Evolutionary conservation across 53 echinoderm and acorn worm genomes (phyloP), one percentile per base, ranked within the genome.

Genomic region (Arbacia lixula): DNA sequence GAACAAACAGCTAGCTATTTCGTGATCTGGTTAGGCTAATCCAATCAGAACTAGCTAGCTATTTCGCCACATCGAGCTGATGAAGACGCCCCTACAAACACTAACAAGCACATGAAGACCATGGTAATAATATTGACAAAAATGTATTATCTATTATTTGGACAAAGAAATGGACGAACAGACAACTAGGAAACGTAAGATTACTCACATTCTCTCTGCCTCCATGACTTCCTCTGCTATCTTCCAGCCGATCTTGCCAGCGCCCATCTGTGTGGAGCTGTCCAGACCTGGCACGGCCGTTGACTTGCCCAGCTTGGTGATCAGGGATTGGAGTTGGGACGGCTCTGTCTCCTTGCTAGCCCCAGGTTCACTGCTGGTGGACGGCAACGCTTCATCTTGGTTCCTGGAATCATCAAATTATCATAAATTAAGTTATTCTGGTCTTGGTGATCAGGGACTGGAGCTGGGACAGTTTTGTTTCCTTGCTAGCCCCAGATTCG

Each of bases 191-290:
- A n/a, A n/a, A n/a, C n/a, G n/a, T n/a, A n/a, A n/a, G n/a, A 57
- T n/a, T 28, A 72, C 82, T 49, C 34, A 81, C 82, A 81, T 64
- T 81, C 64, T 81, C 22, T 81, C 82, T 0, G 69, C 88, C 51
- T 95, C 95, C 56, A 95, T 67, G 1, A 93, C 91, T 68, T 95
- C 95, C 54, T 95, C 95, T 4, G 93, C 95, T 21, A 95, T 95
- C 66, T 88, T 67, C 78, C 95, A 80, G 24, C 95, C 95, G 25
- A 95, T 95, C 64, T 93, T 85, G 20, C 91, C 95, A 9, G 93
- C 95, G 39, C 93, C 95, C 31, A 93, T 83, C 16, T 84, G 91
- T 16, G 91, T 88, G 81, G 87, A 91, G 49, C 84, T 64, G 0
- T 89, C 85, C 21, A 89, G 53, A 2, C 95, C 95, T 2, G 91